A percentile compares a stretch with the other conserved stretches of the same genome.
Evolutionary conservation across 1,140 invertebrate species (phyloP).

Genomic region (Holotrichia oblita): DNA sequence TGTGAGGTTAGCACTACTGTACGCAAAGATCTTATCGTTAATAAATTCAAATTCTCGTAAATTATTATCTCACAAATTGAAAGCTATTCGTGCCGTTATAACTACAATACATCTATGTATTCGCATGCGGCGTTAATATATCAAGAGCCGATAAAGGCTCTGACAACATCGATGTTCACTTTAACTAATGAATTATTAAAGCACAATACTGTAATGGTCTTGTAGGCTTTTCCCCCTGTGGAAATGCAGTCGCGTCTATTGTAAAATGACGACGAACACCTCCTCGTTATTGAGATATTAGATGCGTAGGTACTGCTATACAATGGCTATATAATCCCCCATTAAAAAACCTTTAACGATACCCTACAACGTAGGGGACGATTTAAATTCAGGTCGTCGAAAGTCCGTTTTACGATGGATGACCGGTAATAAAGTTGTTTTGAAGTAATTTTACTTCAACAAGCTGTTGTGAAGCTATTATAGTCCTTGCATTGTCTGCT

Average conservation of each 20-base stretch:
- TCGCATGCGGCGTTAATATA: not conserved
- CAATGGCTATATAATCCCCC: not conserved
- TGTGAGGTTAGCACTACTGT: no score
- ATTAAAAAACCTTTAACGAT: conserved; percentile 24
- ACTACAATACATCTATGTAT: not conserved
- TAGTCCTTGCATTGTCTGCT: no score
- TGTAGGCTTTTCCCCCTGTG: not conserved
- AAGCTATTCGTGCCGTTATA: not conserved
- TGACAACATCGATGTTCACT: conserved; percentile 27
- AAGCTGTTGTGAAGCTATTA: not conserved
- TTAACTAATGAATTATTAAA: conserved; percentile 31
- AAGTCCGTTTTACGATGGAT: not conserved
- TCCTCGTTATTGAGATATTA: conserved; percentile 32
- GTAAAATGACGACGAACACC: not conserved
- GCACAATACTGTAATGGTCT: not conserved
- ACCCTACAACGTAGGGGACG: not conserved
- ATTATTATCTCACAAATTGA: not conserved
- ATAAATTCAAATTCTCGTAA: conserved; percentile 1
- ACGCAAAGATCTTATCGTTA: not conserved
- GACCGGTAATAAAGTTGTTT: conserved; percentile 27
- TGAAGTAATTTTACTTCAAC: conserved; percentile 5
- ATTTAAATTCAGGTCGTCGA: conserved; percentile 24
- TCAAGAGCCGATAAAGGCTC: conserved; percentile 12
- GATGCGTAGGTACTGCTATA: not conserved
- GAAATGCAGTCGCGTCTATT: not conserved